These are phyloP conservation scores for Neogobius melanostomus DNA, from an alignment of 2,113 vertebrate species.

Conservation along the genomic window DNA sequence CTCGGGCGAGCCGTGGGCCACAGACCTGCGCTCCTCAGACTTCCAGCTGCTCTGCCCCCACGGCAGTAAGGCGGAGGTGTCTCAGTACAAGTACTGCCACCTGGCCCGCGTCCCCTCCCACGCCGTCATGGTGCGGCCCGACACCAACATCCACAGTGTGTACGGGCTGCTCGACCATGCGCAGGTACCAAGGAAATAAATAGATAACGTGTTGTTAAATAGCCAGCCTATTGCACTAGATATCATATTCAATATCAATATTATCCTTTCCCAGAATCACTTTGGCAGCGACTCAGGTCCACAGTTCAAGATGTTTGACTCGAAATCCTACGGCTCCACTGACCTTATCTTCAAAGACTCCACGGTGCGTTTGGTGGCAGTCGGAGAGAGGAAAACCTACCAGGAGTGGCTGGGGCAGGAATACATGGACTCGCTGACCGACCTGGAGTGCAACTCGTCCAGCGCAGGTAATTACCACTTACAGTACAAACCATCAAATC, in stretches of 20 bases:
- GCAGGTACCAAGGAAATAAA: conserved; percentile 76
- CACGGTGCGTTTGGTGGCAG: conserved; percentile 75
- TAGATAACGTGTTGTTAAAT: too few species aligned
- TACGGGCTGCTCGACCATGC: conserved; percentile 89
- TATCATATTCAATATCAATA: too few species aligned
- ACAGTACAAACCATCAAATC: not conserved
- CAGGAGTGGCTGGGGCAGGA: conserved; percentile 85
- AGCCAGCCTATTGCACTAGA: too few species aligned
- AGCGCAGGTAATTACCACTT: conserved; percentile 71
- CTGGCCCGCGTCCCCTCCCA: conserved; percentile 88
- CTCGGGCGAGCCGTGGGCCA: conserved; percentile 80
- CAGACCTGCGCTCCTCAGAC: conserved; percentile 71
- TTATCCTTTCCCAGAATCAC: conserved; percentile 68
- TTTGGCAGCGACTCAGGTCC: conserved; percentile 75
- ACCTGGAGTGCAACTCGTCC: conserved; percentile 77
- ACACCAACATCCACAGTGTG: conserved; percentile 79
- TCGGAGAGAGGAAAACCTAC: conserved; percentile 81
- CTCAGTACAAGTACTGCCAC: conserved; percentile 82
- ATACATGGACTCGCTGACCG: conserved; percentile 82
- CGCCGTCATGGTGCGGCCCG: conserved; percentile 87
- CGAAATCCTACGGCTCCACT: conserved; percentile 77
- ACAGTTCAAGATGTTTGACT: conserved; percentile 92
- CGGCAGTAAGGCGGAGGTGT: conserved; percentile 82
- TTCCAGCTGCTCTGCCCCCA: conserved; percentile 92
- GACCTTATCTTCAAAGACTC: conserved; percentile 95